Conservation (phyloP, 2,888 invertebrate genomes). For the Hirtodrosophila histrioides region DNA sequence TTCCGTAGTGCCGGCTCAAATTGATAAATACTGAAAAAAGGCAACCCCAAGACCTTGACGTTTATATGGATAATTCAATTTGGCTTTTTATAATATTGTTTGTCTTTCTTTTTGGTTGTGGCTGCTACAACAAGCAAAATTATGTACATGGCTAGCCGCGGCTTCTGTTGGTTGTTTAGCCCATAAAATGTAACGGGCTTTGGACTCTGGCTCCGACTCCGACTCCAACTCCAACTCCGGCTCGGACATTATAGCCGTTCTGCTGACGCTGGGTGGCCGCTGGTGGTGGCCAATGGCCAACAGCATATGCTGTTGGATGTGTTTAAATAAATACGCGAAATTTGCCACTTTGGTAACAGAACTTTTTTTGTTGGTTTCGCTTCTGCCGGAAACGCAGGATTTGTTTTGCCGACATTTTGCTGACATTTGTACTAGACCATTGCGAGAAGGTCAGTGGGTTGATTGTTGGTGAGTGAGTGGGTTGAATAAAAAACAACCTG, state of each 20-base stretch:
- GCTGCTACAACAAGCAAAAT: constrained; percentile 57
- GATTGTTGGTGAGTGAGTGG: constrained; percentile 15
- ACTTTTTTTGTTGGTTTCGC: constrained; percentile 44
- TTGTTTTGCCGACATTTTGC: constrained; percentile 82
- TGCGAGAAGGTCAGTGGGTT: constrained; percentile 73
- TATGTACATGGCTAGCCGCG: constrained; percentile 67
- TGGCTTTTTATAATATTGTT: constrained; percentile 59
- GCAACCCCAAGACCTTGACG: constrained; percentile 57
- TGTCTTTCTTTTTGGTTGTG: constrained; percentile 27
- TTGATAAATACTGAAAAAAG: constrained; percentile 76
- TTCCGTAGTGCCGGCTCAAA: constrained; percentile 74
- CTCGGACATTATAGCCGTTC: constrained; percentile 43
- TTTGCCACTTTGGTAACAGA: constrained; percentile 70
- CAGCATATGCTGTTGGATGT: constrained; percentile 74
- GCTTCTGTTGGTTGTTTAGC: constrained; percentile 48
- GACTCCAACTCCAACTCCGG: constrained; percentile 39
- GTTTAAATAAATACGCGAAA: constrained; percentile 79
- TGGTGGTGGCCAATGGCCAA: constrained; percentile 50
- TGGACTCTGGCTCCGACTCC: constrained; percentile 39
- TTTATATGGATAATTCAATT: constrained; percentile 77
- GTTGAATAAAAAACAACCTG: constrained; percentile 14
- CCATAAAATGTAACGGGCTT: constrained; percentile 65
- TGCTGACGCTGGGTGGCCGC: constrained; percentile 5
- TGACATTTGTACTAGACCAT: constrained; percentile 68
- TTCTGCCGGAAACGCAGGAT: constrained; percentile 82